A percentile compares a stretch with the other conserved stretches of the same genome.
phyloP scores from a whole-genome alignment of 2,888 invertebrate genomes.

The Thecocarcelia acutangulata region DNA sequence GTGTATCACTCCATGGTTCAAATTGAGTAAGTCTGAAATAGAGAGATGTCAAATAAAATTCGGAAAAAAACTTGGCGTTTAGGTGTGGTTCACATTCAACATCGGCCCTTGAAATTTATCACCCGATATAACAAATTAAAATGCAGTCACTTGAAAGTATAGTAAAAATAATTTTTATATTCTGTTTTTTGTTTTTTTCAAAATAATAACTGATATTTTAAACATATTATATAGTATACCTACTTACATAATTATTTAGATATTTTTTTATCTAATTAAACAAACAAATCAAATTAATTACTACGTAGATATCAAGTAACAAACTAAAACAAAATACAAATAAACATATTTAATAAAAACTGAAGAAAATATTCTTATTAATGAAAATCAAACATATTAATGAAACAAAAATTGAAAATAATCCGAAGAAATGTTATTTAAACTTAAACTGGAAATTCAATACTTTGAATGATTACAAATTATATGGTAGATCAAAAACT shows the following conservation, averaged over 20 bases:
- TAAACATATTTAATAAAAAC: conserved; percentile 20
- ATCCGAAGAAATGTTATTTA: conserved; percentile 40
- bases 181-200: no score
- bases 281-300: conserved; percentile 47
- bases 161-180: no score
- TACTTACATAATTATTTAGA: conserved; percentile 42
- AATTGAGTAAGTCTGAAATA: no score
- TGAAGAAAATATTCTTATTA: conserved; percentile 39
- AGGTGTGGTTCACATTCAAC: no score
- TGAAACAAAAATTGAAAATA: conserved; percentile 43
- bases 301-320: conserved; percentile 47
- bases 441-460: conserved; percentile 16
- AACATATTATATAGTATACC: conserved; percentile 32
- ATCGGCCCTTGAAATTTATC: no score
- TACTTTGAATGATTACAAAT: conserved; percentile 24
- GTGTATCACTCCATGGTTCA: no score
- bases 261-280: conserved; percentile 57
- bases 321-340: conserved; percentile 16
- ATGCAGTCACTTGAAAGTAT: no score
- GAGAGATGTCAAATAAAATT: no score
- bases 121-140: no score
- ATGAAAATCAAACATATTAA: conserved; percentile 42
- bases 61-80: no score
- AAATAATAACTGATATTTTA: conserved; percentile 29
- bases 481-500: conserved; percentile 54